Percentiles rank a stretch among this genome's conserved stretches.
Evolutionary conservation across 2,797 vertebrate species (phyloP).

Genomic region (Leptoclinus maculatus): DNA sequence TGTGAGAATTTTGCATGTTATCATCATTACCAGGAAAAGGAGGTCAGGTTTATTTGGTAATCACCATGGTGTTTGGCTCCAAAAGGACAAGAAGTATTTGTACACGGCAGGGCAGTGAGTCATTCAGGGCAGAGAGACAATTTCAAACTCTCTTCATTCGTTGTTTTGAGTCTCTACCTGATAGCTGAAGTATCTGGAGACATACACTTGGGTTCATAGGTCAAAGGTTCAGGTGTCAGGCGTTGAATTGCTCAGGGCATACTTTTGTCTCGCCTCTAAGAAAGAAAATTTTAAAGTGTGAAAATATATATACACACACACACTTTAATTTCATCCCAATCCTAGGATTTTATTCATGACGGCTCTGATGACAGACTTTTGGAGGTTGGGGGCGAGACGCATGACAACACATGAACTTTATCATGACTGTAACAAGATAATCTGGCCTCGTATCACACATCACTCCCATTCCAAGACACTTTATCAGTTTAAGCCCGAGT

Average conservation of each 20-base stretch:
- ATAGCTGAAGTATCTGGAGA: constrained; percentile 57
- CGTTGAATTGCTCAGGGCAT: constrained; percentile 45
- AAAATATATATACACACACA: background rate
- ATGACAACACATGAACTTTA: constrained; percentile 53
- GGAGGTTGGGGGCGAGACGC: constrained; percentile 7
- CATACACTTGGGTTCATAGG: constrained; percentile 47
- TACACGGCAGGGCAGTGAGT: constrained; percentile 32
- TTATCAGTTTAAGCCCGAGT: constrained; percentile 62
- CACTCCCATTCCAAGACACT: constrained; percentile 55
- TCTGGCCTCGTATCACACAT: constrained; percentile 45
- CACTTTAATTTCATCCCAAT: background rate
- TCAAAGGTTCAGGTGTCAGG: constrained; percentile 71
- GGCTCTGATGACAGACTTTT: background rate
- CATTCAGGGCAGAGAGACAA: constrained; percentile 31
- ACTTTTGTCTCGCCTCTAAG: constrained; percentile 16
- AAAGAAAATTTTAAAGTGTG: background rate
- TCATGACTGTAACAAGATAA: constrained; percentile 61
- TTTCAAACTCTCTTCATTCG: constrained; percentile 37
- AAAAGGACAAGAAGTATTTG: constrained; percentile 30
- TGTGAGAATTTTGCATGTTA: constrained; percentile 24
- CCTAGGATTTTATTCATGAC: background rate
- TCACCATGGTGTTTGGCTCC: constrained; percentile 19
- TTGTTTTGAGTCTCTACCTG: constrained; percentile 53
- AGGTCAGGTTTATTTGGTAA: constrained; percentile 42
- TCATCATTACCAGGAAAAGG: constrained; percentile 38